Percentiles rank a stretch among this genome's conserved stretches.
Conservation (phyloP, 2,888 invertebrate species). For the Chrysina gloriosa region DNA sequence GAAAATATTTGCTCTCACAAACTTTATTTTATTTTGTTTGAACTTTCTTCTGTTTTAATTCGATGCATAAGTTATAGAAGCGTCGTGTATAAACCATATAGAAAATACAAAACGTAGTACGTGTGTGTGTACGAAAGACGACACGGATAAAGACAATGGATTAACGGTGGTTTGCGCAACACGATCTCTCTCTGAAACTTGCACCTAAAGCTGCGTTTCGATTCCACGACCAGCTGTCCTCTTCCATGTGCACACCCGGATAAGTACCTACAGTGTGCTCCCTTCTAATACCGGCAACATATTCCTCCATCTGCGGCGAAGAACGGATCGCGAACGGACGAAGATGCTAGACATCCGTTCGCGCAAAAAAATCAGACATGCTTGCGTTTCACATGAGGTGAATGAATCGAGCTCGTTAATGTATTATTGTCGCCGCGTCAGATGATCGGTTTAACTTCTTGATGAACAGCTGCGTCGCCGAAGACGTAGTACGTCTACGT, state of each 20-base stretch:
- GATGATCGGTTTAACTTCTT: neutral
- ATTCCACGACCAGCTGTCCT: slow-evolving; percentile 5
- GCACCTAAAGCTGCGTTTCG: slow-evolving; percentile 18
- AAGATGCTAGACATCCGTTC: no score
- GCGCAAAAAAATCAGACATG: neutral
- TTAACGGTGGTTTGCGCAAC: slow-evolving; percentile 28
- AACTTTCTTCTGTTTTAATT: no score
- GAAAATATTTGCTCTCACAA: no score
- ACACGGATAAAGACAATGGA: slow-evolving; percentile 24
- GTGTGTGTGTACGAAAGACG: neutral
- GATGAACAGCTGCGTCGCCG: neutral
- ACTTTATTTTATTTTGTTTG: no score
- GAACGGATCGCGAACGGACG: neutral
- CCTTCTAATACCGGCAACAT: neutral
- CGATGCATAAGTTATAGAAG: no score
- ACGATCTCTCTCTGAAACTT: slow-evolving; percentile 29
- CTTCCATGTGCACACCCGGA: neutral
- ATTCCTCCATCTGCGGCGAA: neutral
- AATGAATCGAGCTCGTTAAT: slow-evolving; percentile 26
- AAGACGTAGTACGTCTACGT: neutral
- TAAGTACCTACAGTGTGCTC: neutral
- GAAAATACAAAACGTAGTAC: no score
- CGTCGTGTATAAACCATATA: no score
- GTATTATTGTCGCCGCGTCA: slow-evolving; percentile 9
- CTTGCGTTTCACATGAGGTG: slow-evolving; percentile 23